Base-by-base conservation (phyloP, 1,140 invertebrate species). In the Ips typographus region DNA sequence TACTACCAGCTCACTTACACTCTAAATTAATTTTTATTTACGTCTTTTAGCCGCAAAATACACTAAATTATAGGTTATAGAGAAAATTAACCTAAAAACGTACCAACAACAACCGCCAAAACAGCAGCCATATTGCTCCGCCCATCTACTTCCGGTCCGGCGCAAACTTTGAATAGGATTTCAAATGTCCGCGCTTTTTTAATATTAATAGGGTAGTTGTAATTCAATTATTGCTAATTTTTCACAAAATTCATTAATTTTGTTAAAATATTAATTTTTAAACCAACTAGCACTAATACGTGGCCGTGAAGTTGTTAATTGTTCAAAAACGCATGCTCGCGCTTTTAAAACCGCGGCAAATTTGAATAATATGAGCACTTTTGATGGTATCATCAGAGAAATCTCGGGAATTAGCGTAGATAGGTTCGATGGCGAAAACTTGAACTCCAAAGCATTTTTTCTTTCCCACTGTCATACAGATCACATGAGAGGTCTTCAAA, bases 401-500 rank as follows among this genome's bases (percentile, higher is more conserved):
- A 85, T 90, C 73, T 83, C 85, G 4, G 84, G 84, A 44, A 84
- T 90, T 57, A 84, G 83, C 2, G 80, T 89, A 36, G 89, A 90
- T 81, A 78, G 84, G 73, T 90, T 90, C 77, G 77, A 82, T 44
- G 78, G 73, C 8, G 63, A 79, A 37, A 84, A 85, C 74, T 74
- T 83, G n/a, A 68, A 80, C 37, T 85, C 85, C 0, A 80, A 78
- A 40, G 81, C 82, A n/a, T 91, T 84, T 80, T 89, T 91, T 75
- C 75, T 91, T 39, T 87, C 86, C 40, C 89, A 91, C 77, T 88
- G 83, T 72, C 89, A 91, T 72, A 70, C 68, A 2, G 90, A 91
- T 81, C 90, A 92, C 70, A 88, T 86, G 77, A 65, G 77, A n/a
- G 89, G 89, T 4, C 74, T 91, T 2, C 71, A 74, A 57, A 63